Base-by-base conservation (phyloP, 2,888 invertebrate species). In the Plutella xylostella region DNA sequence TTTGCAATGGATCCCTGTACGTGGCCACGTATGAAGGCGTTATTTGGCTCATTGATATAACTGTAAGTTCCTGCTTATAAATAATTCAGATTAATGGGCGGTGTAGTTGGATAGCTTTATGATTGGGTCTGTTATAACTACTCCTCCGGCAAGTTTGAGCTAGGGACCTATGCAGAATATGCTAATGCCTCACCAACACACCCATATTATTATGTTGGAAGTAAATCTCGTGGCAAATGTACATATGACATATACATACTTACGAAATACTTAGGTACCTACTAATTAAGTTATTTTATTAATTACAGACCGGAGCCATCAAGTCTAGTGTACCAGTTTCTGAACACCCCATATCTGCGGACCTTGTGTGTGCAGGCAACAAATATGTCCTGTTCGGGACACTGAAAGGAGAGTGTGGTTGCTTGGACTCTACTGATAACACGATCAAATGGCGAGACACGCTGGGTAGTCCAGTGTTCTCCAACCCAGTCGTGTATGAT, bases 1-100 rank as follows among this genome's bases (percentile, higher is more conserved):
- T 56, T 51, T 64, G 62, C 41, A 60, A 68, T 17, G 75, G 73
- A 22, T 56, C 70, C 12, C 63, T 92, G 19, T 87, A 88, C 57
- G 76, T 91, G 57, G 93, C 92, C 20, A 88, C 92, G 1, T 93
- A 93, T 61, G 92, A 93, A 62, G 87, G 88, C 45, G 63, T 75
- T 54, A 58, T 92, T 4, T 87, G 90, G 60, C 87, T 87, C 51
- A 63, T 91, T 44, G 71, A 85, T 60, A 51, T 72, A 35, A 49
- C 69, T 74, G 91, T 90, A 74, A 57, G 64, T 18, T 28, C 7
- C 3, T n/a, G 11, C n/a, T n/a, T n/a, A n/a, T n/a, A n/a, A n/a
- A n/a, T n/a, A n/a, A n/a, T n/a, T n/a, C n/a, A n/a, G n/a, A n/a
- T n/a, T n/a, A n/a, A n/a, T n/a, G n/a, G n/a, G n/a, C n/a, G n/a